A percentile compares a stretch with the other conserved stretches of the same genome.
phyloP scores from a whole-genome alignment of 2,113 vertebrate species.

The Cichladusa arquata region DNA sequence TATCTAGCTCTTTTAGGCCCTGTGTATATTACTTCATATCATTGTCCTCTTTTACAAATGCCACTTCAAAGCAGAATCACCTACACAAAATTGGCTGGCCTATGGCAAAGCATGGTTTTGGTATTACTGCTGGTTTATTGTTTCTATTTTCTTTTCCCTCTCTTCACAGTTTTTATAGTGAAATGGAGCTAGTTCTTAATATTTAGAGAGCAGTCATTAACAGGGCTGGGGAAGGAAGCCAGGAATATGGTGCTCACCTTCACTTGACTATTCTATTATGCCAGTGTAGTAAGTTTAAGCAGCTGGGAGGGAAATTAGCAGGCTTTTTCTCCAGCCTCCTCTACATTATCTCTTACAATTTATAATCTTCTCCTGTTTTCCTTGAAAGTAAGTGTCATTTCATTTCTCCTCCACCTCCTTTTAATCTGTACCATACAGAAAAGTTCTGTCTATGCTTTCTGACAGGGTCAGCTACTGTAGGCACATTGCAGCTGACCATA shows the following conservation, averaged over 20 bases:
- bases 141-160: neutral
- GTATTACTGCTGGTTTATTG: neutral
- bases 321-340: neutral
- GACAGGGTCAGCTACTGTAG: neutral
- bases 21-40: neutral
- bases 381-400: neutral
- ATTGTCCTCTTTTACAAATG: neutral
- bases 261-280: neutral
- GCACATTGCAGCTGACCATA: rapidly evolving
- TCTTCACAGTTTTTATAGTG: neutral
- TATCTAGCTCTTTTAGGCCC: neutral
- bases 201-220: neutral
- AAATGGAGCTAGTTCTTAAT: neutral
- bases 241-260: neutral
- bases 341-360: neutral
- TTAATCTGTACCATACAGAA: neutral
- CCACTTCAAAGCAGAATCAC: neutral
- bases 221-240: neutral
- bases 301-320: neutral
- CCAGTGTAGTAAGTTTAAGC: neutral
- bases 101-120: neutral
- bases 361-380: neutral
- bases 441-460: neutral
- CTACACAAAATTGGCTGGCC: neutral
- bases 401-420: neutral